These are phyloP conservation scores for Oryzias dopingdopingensis DNA, from an alignment of 2,797 vertebrate genomes.

Conservation along the genomic window DNA sequence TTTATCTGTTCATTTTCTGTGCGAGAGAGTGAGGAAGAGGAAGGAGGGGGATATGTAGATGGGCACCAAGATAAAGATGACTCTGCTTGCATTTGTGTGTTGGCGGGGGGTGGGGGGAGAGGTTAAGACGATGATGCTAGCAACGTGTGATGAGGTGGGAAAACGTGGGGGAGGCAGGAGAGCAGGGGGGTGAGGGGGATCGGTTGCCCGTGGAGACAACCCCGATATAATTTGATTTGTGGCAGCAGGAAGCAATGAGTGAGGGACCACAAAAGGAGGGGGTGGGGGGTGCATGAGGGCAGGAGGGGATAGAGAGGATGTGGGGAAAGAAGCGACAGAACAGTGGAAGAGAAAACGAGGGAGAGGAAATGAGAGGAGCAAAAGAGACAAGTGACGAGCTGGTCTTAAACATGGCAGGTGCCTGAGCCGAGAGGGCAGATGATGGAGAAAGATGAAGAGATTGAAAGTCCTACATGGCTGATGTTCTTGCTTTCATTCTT, in stretches of 20 bases:
- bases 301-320: conserved; percentile 22
- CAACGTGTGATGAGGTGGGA: conserved; percentile 68
- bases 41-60: conserved; percentile 48
- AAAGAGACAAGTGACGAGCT: conserved; percentile 32
- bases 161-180: conserved; percentile 37
- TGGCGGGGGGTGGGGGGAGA: conserved; percentile 8
- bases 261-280: conserved; percentile 42
- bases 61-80: conserved; percentile 55
- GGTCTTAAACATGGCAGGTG: conserved; percentile 30
- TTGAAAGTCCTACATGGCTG: conserved; percentile 44
- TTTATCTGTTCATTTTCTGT: conserved; percentile 46
- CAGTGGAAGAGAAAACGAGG: conserved; percentile 44
- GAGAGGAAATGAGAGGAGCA: conserved; percentile 38
- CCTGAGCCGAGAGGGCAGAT: conserved; percentile 15
- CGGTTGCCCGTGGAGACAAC: conserved; percentile 80
- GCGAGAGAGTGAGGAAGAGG: conserved; percentile 15
- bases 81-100: background rate
- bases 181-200: conserved; percentile 37
- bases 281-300: background rate
- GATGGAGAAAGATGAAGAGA: conserved; percentile 44
- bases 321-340: conserved; percentile 30
- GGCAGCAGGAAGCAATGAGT: conserved; percentile 74
- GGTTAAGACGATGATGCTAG: conserved; percentile 48
- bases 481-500: conserved; percentile 33
- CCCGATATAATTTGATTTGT: conserved; percentile 81